Evolutionary conservation across 2,888 invertebrate species (phyloP).

Genomic region (Melanostoma scalare): DNA sequence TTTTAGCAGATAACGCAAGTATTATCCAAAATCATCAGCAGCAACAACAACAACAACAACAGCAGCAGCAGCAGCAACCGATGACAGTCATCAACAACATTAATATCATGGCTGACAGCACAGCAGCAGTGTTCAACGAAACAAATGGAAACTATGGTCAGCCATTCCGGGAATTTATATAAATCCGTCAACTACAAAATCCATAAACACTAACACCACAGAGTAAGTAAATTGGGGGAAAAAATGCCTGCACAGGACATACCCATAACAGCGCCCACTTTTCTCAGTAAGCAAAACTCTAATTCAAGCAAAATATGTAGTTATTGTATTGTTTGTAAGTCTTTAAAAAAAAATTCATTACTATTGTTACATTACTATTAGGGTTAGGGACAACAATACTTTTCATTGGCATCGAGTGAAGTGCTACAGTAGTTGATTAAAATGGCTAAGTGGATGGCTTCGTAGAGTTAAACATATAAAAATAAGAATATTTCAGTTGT

Average conservation of each 20-base stretch:
- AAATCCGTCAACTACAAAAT: constrained; percentile 67
- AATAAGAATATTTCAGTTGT: constrained; percentile 40
- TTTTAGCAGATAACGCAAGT: constrained; percentile 78
- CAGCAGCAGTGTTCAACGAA: constrained; percentile 74
- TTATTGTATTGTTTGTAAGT: constrained; percentile 52
- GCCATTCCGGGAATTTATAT: constrained; percentile 81
- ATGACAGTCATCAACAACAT: constrained; percentile 74
- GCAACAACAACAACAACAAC: constrained; percentile 74
- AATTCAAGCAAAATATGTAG: constrained; percentile 17
- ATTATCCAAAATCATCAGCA: constrained; percentile 77
- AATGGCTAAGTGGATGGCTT: constrained; percentile 51
- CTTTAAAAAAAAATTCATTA: constrained; percentile 52
- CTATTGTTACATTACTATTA: constrained; percentile 57
- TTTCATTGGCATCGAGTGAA: constrained; percentile 70
- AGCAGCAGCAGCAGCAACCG: constrained; percentile 73
- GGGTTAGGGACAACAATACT: constrained; percentile 42
- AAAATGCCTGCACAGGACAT: constrained; percentile 14
- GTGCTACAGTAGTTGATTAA: constrained; percentile 65
- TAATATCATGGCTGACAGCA: constrained; percentile 73
- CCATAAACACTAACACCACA: background rate
- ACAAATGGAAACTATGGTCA: constrained; percentile 80
- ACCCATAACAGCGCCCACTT: constrained; percentile 4
- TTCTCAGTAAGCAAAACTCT: constrained; percentile 32
- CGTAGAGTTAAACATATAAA: constrained; percentile 35
- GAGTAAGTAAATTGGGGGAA: constrained; percentile 54